Conservation (phyloP, 2,113 vertebrate genomes). For the Tamias sibiricus region DNA sequence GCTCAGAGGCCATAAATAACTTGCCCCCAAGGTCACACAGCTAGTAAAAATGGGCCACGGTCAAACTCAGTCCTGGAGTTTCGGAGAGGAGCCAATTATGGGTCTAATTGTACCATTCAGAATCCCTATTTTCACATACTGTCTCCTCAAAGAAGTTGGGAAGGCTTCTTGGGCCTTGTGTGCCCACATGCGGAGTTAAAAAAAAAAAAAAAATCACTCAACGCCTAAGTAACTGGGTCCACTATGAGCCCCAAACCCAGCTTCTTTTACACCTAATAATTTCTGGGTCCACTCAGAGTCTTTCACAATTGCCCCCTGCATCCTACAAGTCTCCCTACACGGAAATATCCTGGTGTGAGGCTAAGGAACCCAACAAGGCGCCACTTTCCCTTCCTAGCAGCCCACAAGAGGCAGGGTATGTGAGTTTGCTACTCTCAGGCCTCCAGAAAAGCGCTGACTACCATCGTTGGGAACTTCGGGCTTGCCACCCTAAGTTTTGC, state of each 20-base stretch:
- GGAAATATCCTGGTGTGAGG: background rate
- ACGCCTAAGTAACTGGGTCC: background rate
- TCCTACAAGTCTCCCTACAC: background rate
- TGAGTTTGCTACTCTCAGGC: background rate
- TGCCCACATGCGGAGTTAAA: background rate
- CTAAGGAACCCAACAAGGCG: background rate
- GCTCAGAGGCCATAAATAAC: constrained; percentile 80
- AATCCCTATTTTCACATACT: constrained; percentile 22
- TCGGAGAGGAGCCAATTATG: constrained; percentile 75
- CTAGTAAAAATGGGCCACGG: constrained; percentile 80
- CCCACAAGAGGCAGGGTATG: background rate
- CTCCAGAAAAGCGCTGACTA: constrained; percentile 46
- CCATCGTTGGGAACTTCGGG: background rate
- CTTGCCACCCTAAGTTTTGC: constrained; percentile 50
- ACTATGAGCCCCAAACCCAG: background rate
- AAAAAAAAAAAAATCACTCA: too few relatives aligned
- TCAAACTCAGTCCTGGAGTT: constrained; percentile 82
- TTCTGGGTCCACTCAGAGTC: background rate
- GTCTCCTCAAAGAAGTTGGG: background rate
- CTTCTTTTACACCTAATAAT: background rate
- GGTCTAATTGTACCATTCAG: constrained; percentile 33
- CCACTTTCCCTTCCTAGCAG: background rate
- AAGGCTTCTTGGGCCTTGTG: background rate
- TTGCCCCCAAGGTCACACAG: constrained; percentile 82
- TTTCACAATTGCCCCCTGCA: background rate